These are phyloP conservation scores for Ursus arctos DNA, from an alignment of 2,113 vertebrate genomes.

Conservation along the genomic window DNA sequence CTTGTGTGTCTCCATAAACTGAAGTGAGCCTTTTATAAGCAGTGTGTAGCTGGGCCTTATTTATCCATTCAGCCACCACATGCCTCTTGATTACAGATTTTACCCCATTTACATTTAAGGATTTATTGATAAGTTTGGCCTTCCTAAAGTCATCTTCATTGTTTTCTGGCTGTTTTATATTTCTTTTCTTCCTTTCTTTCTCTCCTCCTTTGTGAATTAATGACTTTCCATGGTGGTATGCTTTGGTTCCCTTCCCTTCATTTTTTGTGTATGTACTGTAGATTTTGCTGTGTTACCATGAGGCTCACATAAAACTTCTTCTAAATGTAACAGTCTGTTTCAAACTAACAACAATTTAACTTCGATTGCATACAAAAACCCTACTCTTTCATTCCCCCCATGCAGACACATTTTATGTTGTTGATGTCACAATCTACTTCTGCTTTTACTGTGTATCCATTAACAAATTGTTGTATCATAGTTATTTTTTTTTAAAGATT, in stretches of 20 bases:
- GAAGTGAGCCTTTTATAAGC: neutral
- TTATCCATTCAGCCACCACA: neutral
- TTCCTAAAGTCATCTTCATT: neutral
- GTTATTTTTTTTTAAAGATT: neutral
- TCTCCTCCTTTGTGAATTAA: neutral
- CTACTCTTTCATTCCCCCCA: neutral
- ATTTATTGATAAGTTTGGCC: neutral
- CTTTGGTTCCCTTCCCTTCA: neutral
- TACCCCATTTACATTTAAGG: neutral
- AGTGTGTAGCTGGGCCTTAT: neutral
- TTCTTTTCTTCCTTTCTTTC: neutral
- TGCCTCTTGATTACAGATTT: neutral
- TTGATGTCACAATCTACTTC: neutral
- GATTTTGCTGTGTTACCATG: neutral
- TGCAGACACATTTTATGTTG: neutral
- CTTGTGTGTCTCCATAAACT: neutral
- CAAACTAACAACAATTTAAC: neutral
- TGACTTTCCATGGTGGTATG: neutral
- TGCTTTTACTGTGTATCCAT: neutral
- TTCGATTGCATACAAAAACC: neutral
- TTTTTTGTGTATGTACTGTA: neutral
- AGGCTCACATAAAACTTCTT: neutral
- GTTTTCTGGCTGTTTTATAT: neutral
- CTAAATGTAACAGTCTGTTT: neutral
- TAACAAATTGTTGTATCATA: neutral